Conservation (phyloP, 2,888 invertebrate species). For the Lacanobia oleracea region DNA sequence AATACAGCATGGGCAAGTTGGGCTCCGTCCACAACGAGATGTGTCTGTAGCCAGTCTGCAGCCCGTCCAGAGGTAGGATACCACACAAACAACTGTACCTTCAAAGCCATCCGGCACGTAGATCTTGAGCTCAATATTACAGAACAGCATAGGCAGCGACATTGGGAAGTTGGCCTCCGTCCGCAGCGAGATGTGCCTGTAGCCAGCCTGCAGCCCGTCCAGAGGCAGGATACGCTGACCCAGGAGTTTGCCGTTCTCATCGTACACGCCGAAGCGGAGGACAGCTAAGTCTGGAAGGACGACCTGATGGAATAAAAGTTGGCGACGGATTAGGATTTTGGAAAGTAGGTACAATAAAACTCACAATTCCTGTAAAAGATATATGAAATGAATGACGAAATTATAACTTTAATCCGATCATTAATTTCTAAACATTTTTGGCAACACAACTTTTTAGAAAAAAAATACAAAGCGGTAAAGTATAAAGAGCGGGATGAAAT, state of each 20-base stretch:
- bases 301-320: slow-evolving; percentile 90
- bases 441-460: too few species aligned
- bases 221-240: slow-evolving; percentile 99
- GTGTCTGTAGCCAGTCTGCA: slow-evolving; percentile 99
- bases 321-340: too few species aligned
- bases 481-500: too few species aligned
- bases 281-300: slow-evolving; percentile 99
- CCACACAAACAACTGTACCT: slow-evolving; percentile 87
- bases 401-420: too few species aligned
- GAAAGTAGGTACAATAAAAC: too few species aligned
- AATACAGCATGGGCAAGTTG: slow-evolving; percentile 99
- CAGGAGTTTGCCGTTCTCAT: slow-evolving; percentile 98
- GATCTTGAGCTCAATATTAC: slow-evolving; percentile 99
- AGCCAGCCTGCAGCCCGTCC: slow-evolving; percentile 99
- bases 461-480: too few species aligned
- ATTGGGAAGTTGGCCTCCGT: slow-evolving; percentile 99
- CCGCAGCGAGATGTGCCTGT: slow-evolving; percentile 98
- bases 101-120: slow-evolving; percentile 99
- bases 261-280: slow-evolving; percentile 99
- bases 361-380: too few species aligned
- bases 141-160: slow-evolving; percentile 99
- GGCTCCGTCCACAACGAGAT: slow-evolving; percentile 99
- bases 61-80: slow-evolving; percentile 98
- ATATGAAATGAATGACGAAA: too few species aligned
- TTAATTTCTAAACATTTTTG: too few species aligned